Percentiles rank a stretch among this genome's conserved stretches.
These are phyloP conservation scores for Trisateles emortualis DNA, from an alignment of 2,888 invertebrate species.

Conservation along the genomic window DNA sequence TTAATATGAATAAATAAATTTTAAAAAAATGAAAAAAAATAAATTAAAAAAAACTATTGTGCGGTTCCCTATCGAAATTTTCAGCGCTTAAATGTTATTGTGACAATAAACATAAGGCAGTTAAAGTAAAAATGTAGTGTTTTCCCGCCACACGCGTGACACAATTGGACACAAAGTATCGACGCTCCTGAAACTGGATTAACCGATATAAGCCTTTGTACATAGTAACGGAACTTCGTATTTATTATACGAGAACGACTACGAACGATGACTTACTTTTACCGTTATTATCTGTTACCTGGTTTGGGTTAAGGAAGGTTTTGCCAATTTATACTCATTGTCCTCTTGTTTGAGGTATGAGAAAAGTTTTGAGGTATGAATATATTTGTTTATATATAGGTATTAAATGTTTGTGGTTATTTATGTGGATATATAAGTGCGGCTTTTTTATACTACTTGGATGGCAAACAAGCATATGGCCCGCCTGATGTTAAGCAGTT, in stretches of 20 bases:
- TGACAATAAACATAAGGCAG: constrained; percentile 34
- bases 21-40: too few species aligned
- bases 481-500: too few species aligned
- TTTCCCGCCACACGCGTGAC: constrained; percentile 14
- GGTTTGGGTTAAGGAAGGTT: not conserved
- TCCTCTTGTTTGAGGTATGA: not conserved
- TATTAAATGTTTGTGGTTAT: too few species aligned
- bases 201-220: constrained; percentile 18
- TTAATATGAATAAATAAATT: too few species aligned
- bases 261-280: constrained; percentile 12
- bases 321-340: not conserved
- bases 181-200: constrained; percentile 11
- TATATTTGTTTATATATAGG: too few species aligned
- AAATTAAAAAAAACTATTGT: too few species aligned
- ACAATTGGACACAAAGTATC: constrained; percentile 21
- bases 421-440: too few species aligned
- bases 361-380: too few species aligned
- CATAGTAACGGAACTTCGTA: constrained; percentile 17
- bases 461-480: too few species aligned
- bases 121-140: constrained; percentile 28
- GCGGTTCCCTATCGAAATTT: too few species aligned
- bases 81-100: constrained; percentile 27
- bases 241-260: constrained; percentile 16
- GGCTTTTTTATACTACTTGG: too few species aligned
- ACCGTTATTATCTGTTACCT: constrained; percentile 13